Conservation (phyloP, 2,113 vertebrate genomes). For the Gallinago paraguaiae region DNA sequence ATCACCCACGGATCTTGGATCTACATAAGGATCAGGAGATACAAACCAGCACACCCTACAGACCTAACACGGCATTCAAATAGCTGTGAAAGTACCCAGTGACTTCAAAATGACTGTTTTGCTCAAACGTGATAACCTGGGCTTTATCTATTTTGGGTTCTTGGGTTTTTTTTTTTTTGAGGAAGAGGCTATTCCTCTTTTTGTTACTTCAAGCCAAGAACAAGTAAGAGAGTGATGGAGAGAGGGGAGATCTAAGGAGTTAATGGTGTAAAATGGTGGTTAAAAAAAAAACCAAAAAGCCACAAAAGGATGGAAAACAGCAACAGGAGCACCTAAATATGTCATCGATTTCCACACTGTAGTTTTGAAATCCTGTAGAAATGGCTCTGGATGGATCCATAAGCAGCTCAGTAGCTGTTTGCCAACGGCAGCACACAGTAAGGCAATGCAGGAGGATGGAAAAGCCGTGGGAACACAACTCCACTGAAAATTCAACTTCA, state of each 20-base stretch:
- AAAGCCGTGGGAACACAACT: not conserved
- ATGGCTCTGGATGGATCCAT: not conserved
- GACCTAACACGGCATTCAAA: not conserved
- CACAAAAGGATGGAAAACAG: not conserved
- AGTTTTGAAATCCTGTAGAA: not conserved
- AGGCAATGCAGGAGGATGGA: fast-evolving
- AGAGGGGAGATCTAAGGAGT: not conserved
- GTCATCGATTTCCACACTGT: not conserved
- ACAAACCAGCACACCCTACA: not conserved
- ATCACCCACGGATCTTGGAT: not conserved
- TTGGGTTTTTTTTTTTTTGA: not conserved
- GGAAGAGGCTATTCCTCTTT: not conserved
- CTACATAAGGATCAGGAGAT: not conserved
- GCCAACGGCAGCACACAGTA: not conserved
- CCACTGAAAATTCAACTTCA: not conserved
- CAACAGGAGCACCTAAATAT: not conserved
- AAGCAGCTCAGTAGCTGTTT: not conserved
- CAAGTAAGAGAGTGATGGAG: not conserved
- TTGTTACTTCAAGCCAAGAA: not conserved
- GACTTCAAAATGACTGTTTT: not conserved
- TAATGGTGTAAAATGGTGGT: not conserved
- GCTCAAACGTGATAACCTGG: not conserved
- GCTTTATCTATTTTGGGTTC: not conserved
- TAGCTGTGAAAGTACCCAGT: not conserved
- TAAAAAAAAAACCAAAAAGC: not conserved